Conservation (phyloP, 2,113 vertebrate genomes). For the Malurus alboscapulatus region DNA sequence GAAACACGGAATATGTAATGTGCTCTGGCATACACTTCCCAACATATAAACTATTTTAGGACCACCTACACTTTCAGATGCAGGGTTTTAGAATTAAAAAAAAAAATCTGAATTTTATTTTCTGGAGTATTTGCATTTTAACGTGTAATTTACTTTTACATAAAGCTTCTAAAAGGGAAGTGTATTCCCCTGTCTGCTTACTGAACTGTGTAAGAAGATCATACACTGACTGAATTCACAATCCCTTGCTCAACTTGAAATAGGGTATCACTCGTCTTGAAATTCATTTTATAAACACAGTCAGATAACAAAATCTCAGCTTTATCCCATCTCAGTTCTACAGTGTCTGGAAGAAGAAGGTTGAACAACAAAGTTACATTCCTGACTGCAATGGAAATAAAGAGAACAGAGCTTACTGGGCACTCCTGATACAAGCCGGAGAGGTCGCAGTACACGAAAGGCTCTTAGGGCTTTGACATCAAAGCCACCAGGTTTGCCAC, state of each 20-base stretch:
- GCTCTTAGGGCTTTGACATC: slow-evolving; percentile 99
- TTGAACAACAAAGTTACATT: background rate
- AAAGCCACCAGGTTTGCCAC: slow-evolving; percentile 95
- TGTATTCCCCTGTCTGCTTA: background rate
- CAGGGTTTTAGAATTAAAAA: background rate
- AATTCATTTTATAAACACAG: background rate
- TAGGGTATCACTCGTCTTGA: background rate
- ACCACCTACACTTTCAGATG: slow-evolving; percentile 15
- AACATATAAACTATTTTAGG: slow-evolving; percentile 4
- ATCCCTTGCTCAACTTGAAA: background rate
- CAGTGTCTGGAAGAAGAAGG: background rate
- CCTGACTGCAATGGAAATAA: background rate
- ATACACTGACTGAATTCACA: background rate
- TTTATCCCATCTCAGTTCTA: background rate
- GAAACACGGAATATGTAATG: background rate
- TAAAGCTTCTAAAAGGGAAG: slow-evolving; percentile 5
- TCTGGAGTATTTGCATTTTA: background rate
- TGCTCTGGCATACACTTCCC: background rate
- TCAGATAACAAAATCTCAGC: background rate
- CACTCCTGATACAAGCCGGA: slow-evolving; percentile 98
- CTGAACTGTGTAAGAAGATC: background rate
- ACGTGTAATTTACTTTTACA: background rate
- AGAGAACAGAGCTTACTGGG: slow-evolving; percentile 87
- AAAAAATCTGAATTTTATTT: background rate
- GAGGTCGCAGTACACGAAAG: slow-evolving; percentile 97